Evolutionary conservation across 2,113 vertebrate species (phyloP).

Genomic region (Apodemus sylvaticus): DNA sequence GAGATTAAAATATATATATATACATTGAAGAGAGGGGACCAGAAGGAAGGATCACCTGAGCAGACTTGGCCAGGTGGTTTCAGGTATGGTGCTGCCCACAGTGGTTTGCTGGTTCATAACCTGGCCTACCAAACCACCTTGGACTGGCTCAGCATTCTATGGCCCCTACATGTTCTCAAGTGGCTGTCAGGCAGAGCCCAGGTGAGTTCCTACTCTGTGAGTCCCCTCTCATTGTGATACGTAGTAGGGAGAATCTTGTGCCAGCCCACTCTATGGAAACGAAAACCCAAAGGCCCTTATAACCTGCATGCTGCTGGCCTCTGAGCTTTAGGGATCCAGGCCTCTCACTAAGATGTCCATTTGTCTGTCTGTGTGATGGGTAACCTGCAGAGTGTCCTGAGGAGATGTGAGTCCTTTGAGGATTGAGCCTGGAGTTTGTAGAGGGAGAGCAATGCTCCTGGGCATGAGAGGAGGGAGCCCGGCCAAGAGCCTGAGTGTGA

Average conservation of each 20-base stretch:
- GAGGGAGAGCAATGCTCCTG: neutral
- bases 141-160: rapidly evolving
- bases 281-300: neutral
- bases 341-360: neutral
- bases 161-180: neutral
- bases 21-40: neutral
- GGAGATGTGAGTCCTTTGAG: neutral
- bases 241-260: neutral
- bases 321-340: neutral
- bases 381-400: neutral
- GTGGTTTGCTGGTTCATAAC: neutral
- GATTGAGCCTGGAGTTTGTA: no score
- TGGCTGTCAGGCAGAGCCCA: neutral
- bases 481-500: neutral
- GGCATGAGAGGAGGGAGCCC: neutral
- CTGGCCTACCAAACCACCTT: no score
- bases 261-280: rapidly evolving
- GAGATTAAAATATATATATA: neutral
- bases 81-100: neutral
- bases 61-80: neutral
- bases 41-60: neutral
- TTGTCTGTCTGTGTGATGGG: neutral
- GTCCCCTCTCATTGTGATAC: neutral
- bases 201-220: neutral
- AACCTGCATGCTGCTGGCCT: neutral